Base-by-base conservation (phyloP, 2,888 invertebrate species). In the Catocala fraxini region DNA sequence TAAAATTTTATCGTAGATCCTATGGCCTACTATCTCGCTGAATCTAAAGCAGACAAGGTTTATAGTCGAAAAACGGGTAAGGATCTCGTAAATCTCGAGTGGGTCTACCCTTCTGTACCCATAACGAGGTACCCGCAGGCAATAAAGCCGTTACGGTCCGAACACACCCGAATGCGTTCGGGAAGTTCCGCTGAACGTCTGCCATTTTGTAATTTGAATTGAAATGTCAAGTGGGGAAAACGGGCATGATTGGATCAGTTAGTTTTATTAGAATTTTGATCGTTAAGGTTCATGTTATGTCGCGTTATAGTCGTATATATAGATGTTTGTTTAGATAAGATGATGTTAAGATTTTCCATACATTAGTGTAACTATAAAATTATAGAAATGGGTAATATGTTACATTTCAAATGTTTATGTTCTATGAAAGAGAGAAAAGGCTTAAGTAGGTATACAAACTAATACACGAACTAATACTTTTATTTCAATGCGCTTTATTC, bases 191-290 rank as follows among this genome's bases (percentile, higher is more conserved):
- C 52, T 57, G 60, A 65, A 59, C 59, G 68, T 63, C 73, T 48
- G 73, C 71, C 73, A 75, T 77, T 75, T 75, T 73, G 68, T 65
- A 63, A 71, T 74, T 73, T 64, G 74, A 74, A 81, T 80, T 84
- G 79, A 84, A 85, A 86, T 81, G 81, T 85, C 81, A 83, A 68
- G 53, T 51, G 75, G 68, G 65, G 64, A 51, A 48, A 70, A 70
- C 64, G 70, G 75, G 51, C 61, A 59, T 68, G 71, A 73, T 74
- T 70, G 77, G 78, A 75, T 79, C 78, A 73, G 73, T 68, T 74
- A 80, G 72, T 79, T 75, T 80, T 77, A 73, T 75, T 68, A 63
- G 66, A 70, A 77, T 76, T 76, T 74, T 69, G 70, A 72, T 71
- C 61, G 61, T 65, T 67, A 48, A 52, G 25, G 51, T 63, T 48